Base-by-base conservation (phyloP, 2,113 vertebrate genomes). In the Callipepla squamata region DNA sequence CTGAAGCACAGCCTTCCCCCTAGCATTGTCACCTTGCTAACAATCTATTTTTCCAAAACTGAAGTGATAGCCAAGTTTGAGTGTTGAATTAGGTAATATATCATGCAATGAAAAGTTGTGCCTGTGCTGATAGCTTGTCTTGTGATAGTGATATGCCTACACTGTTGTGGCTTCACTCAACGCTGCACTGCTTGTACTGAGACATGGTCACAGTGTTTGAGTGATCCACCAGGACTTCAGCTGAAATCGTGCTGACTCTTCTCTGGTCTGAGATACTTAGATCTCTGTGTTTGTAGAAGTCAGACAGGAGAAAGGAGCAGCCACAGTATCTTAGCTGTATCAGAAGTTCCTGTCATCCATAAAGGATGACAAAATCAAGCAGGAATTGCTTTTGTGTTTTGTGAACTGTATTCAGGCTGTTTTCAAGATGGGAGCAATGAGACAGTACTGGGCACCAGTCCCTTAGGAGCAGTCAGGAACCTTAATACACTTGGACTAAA, bases 201-300 rank as follows among this genome's bases (percentile, higher is more conserved):
- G 68, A 10, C 4, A 1, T 26, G 36, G 44, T 36, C 61, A 17
- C 5, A 14, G 40, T 28, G 17, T 38, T 65, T 50, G 67, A 85
- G 0, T 30, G 18, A 36, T 25, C 28, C 13, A 19, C 14, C 45
- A 14, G 47, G 67, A 34, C 42, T 32, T 65, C 32, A 34, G 58
- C 0, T 42, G 68, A 25, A 15, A 25, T 1, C 6, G 13, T 30
- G 13, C 20, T 47, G 68, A 10, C 13, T n/a, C 10, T 90, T 47
- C 45, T 16, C 32, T 73, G 13, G 32, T 66, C 72, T 61, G 51
- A 34, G 48, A 2, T 7, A 34, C 23, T 44, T 47, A 34, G 11
- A 51, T 14, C 25, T 20, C 13, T 0, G 0, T 5, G 3, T 22
- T 13, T 38, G 30, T 5, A 66, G 67, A 42, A 70, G 22, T 8